Base-by-base conservation (phyloP, 2,113 vertebrate genomes). In the Sapayoa aenigma region DNA sequence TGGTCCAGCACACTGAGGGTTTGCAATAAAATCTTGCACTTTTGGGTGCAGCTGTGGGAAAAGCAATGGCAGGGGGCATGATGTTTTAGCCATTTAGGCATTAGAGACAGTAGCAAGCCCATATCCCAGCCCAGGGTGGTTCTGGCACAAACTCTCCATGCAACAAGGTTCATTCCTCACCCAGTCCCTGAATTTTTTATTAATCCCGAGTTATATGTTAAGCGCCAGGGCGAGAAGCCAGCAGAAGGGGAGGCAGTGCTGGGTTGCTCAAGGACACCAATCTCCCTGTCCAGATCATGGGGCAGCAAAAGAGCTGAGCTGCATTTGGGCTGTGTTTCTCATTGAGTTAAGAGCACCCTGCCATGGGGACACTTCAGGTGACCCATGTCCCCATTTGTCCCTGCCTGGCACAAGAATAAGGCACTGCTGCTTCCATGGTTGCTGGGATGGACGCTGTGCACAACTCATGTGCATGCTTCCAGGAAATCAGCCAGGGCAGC, bases 401-500 rank as follows among this genome's bases (percentile, higher is more conserved):
- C 55, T 2, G 0, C 28, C 42, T 71, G 72, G 12, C 56, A 50
- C 50, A 6, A 20, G 67, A 11, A 27, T 17, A 47, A 33, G 59
- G 41, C 33, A 35, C 49, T 16, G 3, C 12, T 78, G 44, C 41
- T 49, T 37, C 53, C 78, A 30, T 19, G 30, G 8, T 22, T 1
- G 0, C 47, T 13, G 46, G 60, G 67, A 28, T 0, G 4, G 79
- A 10, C 1, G 2, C 50, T 5, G 1, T 5, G 14, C 59, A 14
- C 42, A 39, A 16, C 35, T 62, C 4, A 0, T 4, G 2, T 33
- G 46, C 13, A 13, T 8, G 11, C 27, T 71, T 81, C n/a, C 24
- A 53, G 89, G 58, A 80, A 76, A 87, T 12, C 30, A 13, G 37
- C 73, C 6, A 6, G 72, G 23, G 62, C 47, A 42, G 58, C 52